These are phyloP conservation scores for Aspidoscelis tigris DNA, from an alignment of 2,113 vertebrate species.

Conservation along the genomic window DNA sequence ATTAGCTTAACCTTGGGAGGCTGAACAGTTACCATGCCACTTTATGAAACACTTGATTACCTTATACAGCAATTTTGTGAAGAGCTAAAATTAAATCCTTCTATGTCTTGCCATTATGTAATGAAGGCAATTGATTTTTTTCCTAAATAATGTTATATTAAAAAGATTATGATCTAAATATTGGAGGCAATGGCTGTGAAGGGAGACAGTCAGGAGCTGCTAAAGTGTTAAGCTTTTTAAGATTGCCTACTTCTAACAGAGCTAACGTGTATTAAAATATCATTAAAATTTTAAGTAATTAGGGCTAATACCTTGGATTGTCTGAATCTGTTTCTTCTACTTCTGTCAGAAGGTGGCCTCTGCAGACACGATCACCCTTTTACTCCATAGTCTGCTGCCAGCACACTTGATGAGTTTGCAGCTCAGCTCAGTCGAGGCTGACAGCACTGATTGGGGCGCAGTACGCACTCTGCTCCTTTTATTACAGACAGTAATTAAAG, in stretches of 20 bases:
- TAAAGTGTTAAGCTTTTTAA: constrained; percentile 74
- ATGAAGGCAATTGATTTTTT: constrained; percentile 84
- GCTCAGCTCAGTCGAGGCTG: constrained; percentile 82
- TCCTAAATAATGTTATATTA: constrained; percentile 82
- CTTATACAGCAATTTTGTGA: constrained; percentile 77
- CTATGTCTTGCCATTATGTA: constrained; percentile 77
- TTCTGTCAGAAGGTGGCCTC: constrained; percentile 74
- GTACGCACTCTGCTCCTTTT: constrained; percentile 95
- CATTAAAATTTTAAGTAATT: constrained; percentile 81
- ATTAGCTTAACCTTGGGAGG: constrained; percentile 78
- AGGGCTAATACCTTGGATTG: constrained; percentile 78
- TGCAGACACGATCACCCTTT: constrained; percentile 70
- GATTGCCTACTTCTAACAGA: constrained; percentile 76
- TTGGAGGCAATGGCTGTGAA: constrained; percentile 79
- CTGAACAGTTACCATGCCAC: constrained; percentile 71
- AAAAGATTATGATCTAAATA: constrained; percentile 81
- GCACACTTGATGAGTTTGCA: constrained; percentile 80
- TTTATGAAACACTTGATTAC: constrained; percentile 80
- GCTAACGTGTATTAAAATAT: constrained; percentile 76
- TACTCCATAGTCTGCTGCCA: constrained; percentile 80
- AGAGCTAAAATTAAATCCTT: constrained; percentile 81
- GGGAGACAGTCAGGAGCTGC: constrained; percentile 76
- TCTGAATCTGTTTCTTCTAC: constrained; percentile 73
- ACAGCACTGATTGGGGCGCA: constrained; percentile 84
- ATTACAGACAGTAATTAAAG: constrained; percentile 99